A percentile compares a stretch with the other conserved stretches of the same genome.
These are phyloP conservation scores for Lerista edwardsae DNA, from an alignment of 2,797 vertebrate genomes.

Conservation along the genomic window DNA sequence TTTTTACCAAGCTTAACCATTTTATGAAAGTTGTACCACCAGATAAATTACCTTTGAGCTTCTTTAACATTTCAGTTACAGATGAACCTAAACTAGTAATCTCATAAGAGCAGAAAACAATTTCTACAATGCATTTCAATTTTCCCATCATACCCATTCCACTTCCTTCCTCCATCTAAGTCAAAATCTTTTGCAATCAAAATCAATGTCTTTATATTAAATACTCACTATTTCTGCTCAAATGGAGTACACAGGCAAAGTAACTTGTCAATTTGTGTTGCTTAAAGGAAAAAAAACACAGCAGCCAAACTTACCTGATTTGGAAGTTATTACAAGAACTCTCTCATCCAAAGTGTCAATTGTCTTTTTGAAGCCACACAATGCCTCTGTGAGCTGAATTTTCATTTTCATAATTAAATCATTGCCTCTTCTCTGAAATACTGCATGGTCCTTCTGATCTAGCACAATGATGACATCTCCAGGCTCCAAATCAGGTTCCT, in stretches of 20 bases:
- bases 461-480: conserved; percentile 94
- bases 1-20: not conserved
- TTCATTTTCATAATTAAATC: conserved; percentile 90
- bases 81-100: not conserved
- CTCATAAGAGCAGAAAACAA: too few relatives aligned
- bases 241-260: not conserved
- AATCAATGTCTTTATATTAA: not conserved
- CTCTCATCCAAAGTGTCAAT: conserved; percentile 88
- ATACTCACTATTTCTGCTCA: too few relatives aligned
- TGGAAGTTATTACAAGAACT: conserved; percentile 83
- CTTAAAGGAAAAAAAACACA: not conserved
- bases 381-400: conserved; percentile 89
- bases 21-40: not conserved
- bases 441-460: conserved; percentile 90
- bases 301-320: conserved; percentile 80
- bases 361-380: conserved; percentile 92
- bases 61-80: not conserved
- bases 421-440: conserved; percentile 87
- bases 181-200: not conserved
- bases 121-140: not conserved
- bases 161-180: not conserved
- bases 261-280: not conserved
- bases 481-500: conserved; percentile 94
- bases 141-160: not conserved
- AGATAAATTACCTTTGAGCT: not conserved